phyloP scores from a whole-genome alignment of 1,140 invertebrate species.

The Saccostrea echinata region DNA sequence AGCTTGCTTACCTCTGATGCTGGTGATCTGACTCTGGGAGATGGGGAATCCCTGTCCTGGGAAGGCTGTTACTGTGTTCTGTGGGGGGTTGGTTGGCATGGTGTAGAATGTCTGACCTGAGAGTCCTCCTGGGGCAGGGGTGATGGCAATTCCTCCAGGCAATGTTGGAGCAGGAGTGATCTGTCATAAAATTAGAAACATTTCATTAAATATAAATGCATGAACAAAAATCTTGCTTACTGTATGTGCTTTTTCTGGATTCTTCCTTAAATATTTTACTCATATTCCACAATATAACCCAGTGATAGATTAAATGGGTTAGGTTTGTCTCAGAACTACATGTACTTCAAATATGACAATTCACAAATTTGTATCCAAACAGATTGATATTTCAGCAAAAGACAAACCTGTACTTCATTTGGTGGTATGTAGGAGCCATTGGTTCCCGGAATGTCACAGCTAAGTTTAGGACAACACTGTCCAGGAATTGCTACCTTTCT shows the following conservation, averaged over 20 bases:
- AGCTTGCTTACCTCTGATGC: slow-evolving; percentile 48
- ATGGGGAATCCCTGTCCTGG: slow-evolving; percentile 56
- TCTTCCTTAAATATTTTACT: too few species aligned
- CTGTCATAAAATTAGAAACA: neutral
- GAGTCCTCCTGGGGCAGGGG: slow-evolving; percentile 15
- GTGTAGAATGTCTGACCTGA: neutral
- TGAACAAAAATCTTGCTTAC: too few species aligned
- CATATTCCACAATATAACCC: too few species aligned
- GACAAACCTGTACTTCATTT: slow-evolving; percentile 55
- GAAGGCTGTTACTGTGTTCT: slow-evolving; percentile 41
- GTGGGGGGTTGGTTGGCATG: slow-evolving; percentile 33
- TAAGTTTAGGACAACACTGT: slow-evolving; percentile 62
- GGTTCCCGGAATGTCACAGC: slow-evolving; percentile 62
- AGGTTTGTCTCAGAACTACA: too few species aligned
- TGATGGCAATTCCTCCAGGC: slow-evolving; percentile 21
- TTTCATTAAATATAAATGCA: neutral
- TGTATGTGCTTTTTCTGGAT: too few species aligned
- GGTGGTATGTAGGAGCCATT: slow-evolving; percentile 59
- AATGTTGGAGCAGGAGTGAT: slow-evolving; percentile 51
- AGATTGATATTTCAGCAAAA: neutral
- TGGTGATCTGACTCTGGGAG: slow-evolving; percentile 43
- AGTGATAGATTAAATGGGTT: too few species aligned
- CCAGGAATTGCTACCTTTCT: slow-evolving; percentile 56
- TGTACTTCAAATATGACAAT: too few species aligned
- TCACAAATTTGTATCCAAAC: too few species aligned